Evolutionary conservation across 2,888 invertebrate genomes (phyloP), one percentile per base, ranked within the genome.

Genomic region (Hydrotaea cyrtoneurina): DNA sequence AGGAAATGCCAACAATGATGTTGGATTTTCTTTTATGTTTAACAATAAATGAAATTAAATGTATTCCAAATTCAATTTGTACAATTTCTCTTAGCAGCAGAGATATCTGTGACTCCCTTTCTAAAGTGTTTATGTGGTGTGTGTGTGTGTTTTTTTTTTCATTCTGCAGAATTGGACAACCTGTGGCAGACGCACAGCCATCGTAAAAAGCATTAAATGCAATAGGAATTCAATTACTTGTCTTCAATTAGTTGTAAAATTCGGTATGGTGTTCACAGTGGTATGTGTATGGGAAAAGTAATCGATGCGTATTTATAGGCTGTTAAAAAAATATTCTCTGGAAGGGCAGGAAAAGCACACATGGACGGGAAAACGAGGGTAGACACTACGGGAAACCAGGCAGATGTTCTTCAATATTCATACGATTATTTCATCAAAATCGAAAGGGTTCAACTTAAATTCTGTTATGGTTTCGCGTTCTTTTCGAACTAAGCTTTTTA

Each of bases 51-150:
- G 17, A 57, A 73, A 73, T 74, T 74, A 26, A 74, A 74, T 59
- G 23, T 53, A 74, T 43, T 74, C 23, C 15, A 74, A 74, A 74
- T 74, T 74, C 74, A 74, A 59, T 74, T 59, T 59, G 31, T n/a
- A 26, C 8, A 74, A 62, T 2, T 46, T 31, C 21, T 43, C 39
- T 69, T 39, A 39, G 11, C 39, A 10, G 3, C 50, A n/a, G n/a
- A n/a, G n/a, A 4, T 15, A 4, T n/a, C n/a, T 50, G n/a, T 13
- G 50, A 50, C 13, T 50, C 13, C 2, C 50, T n/a, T 50, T 50
- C 3, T 7, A 4, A 50, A 50, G 50, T 50, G 50, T 50, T 50
- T 50, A 2, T 50, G 13, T 43, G 10, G n/a, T n/a, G n/a, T n/a
- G 15, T 50, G 13, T 50, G 50, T 26, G 15, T 0, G n/a, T n/a